These are phyloP conservation scores for Neodontobutis hainanensis DNA, from an alignment of 2,113 vertebrate genomes.

Conservation along the genomic window DNA sequence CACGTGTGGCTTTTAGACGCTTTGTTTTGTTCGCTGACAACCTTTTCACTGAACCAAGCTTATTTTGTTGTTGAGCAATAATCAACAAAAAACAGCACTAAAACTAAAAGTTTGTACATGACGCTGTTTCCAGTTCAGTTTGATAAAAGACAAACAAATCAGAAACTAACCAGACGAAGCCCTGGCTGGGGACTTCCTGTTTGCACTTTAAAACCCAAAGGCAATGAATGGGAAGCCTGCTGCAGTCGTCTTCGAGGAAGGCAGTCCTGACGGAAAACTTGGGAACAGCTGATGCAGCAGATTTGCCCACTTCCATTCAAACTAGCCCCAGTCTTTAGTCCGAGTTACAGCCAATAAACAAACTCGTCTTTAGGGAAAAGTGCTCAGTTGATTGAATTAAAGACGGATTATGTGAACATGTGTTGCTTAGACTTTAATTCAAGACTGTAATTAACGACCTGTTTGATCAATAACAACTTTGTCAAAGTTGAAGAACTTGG, in stretches of 20 bases:
- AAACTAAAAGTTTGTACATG: too few species aligned
- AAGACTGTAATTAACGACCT: too few species aligned
- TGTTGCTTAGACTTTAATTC: too few species aligned
- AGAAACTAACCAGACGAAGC: conserved; percentile 1
- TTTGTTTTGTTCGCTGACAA: conserved; percentile 6
- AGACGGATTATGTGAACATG: not conserved
- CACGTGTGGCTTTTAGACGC: conserved; percentile 34
- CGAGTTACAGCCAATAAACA: too few species aligned
- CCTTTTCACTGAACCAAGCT: not conserved
- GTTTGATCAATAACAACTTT: too few species aligned
- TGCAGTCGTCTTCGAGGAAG: conserved; percentile 21
- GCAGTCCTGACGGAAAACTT: not conserved
- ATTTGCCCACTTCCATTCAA: not conserved
- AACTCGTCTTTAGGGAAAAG: too few species aligned
- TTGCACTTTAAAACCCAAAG: conserved; percentile 42
- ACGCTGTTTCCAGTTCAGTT: too few species aligned
- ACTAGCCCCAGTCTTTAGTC: not conserved
- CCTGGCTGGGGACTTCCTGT: conserved; percentile 35
- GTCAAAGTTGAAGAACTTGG: too few species aligned
- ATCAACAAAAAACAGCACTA: too few species aligned
- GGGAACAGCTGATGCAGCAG: conserved; percentile 18
- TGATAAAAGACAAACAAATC: too few species aligned
- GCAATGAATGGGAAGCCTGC: conserved; percentile 47
- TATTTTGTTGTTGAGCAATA: too few species aligned
- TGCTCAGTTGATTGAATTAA: not conserved